These are phyloP conservation scores for Cistogaster globosa DNA, from an alignment of 2,888 invertebrate genomes.

Conservation along the genomic window DNA sequence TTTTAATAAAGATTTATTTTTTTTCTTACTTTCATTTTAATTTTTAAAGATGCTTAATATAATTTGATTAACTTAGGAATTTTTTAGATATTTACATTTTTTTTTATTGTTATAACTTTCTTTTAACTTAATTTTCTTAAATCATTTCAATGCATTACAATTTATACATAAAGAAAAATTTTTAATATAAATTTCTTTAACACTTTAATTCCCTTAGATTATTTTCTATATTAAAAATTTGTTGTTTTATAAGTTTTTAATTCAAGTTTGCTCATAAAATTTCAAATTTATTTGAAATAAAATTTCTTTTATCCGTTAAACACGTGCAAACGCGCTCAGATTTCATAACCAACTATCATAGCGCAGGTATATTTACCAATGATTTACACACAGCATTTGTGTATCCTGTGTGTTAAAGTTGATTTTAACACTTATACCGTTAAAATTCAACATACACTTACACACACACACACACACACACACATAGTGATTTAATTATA, in stretches of 20 bases:
- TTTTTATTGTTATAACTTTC: background rate
- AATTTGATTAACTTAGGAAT: background rate
- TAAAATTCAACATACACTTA: background rate
- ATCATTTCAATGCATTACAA: too few species aligned
- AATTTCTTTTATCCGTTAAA: slow-evolving; percentile 68
- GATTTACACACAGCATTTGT: slow-evolving; percentile 61
- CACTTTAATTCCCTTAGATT: slow-evolving; percentile 1
- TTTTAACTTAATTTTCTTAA: background rate
- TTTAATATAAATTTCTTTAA: background rate
- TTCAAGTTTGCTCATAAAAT: background rate
- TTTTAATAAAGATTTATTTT: background rate
- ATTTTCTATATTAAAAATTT: background rate
- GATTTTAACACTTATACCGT: slow-evolving; percentile 59
- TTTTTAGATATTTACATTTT: background rate
- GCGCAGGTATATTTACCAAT: slow-evolving; percentile 68
- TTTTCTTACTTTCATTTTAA: slow-evolving; percentile 22
- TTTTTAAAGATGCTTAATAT: background rate
- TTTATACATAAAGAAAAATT: background rate
- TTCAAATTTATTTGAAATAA: background rate
- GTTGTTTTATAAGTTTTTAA: slow-evolving; percentile 26
- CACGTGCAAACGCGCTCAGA: slow-evolving; percentile 81
- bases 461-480: slow-evolving; percentile 13
- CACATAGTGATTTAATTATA: background rate
- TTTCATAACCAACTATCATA: slow-evolving; percentile 80
- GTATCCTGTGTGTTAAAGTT: slow-evolving; percentile 64